A percentile compares a stretch with the other conserved stretches of the same genome.
phyloP scores from a whole-genome alignment of 2,797 vertebrate genomes.

The Taenioides sp. region DNA sequence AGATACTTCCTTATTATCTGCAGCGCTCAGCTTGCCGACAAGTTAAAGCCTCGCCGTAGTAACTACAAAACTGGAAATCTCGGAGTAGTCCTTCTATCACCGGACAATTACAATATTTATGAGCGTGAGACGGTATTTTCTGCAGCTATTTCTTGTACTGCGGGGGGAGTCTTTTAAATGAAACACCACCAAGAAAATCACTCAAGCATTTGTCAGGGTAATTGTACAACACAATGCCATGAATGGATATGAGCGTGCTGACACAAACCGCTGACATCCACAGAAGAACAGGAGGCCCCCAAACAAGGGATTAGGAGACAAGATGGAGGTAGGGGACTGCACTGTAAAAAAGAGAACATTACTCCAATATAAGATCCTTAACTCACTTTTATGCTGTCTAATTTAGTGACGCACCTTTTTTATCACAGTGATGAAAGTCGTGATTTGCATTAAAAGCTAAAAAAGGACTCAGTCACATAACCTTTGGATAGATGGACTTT shows the following conservation, averaged over 20 bases:
- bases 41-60: conserved; percentile 52
- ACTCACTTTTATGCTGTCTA: background rate
- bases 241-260: conserved; percentile 80
- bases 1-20: conserved; percentile 68
- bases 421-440: too few relatives aligned
- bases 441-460: too few relatives aligned
- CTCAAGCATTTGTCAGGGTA: conserved; percentile 84
- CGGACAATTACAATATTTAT: conserved; percentile 84
- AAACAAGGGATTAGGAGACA: conserved; percentile 72
- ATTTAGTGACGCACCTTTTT: background rate
- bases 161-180: conserved; percentile 71
- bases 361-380: background rate
- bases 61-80: conserved; percentile 64
- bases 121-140: conserved; percentile 71
- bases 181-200: conserved; percentile 81
- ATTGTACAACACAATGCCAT: conserved; percentile 84
- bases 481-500: too few relatives aligned
- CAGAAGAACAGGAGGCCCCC: conserved; percentile 71
- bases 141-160: conserved; percentile 61
- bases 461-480: too few relatives aligned
- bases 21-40: conserved; percentile 59
- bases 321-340: conserved; percentile 45
- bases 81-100: conserved; percentile 64
- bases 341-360: conserved; percentile 11
- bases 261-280: conserved; percentile 78